Conservation (phyloP, 2,797 vertebrate genomes). For the Macrochelys suwanniensis region DNA sequence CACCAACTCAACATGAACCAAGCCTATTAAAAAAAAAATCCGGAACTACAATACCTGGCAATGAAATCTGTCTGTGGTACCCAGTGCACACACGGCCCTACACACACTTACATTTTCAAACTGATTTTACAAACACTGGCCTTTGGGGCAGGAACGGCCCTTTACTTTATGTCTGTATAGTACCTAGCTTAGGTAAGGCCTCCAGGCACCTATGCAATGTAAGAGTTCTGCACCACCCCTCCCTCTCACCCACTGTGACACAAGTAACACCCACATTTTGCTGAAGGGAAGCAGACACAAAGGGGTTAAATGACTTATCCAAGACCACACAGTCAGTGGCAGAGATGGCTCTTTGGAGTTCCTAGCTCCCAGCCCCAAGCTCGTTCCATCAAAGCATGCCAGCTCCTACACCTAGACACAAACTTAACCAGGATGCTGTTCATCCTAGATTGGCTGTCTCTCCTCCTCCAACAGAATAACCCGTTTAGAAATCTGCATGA, state of each 20-base stretch:
- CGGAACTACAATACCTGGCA: too few species aligned
- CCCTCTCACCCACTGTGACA: accelerated
- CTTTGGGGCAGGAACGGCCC: not conserved
- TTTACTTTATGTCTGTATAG: not conserved
- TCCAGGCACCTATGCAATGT: not conserved
- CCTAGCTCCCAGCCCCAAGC: accelerated
- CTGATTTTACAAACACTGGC: not conserved
- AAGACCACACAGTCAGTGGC: accelerated
- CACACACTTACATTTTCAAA: accelerated
- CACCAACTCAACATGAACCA: not conserved
- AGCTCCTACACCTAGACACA: not conserved
- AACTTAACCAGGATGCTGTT: not conserved
- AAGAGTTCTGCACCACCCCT: accelerated
- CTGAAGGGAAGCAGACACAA: accelerated
- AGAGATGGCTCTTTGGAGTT: not conserved
- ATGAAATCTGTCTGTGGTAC: not conserved
- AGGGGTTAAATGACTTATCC: accelerated
- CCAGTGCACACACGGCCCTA: not conserved
- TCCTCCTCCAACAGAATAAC: not conserved
- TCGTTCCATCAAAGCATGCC: accelerated
- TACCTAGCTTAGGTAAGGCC: not conserved
- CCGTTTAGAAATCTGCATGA: not conserved
- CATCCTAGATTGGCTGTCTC: not conserved
- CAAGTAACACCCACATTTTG: not conserved
- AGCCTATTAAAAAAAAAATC: not conserved